Evolutionary conservation across 1,140 invertebrate genomes (phyloP).

Genomic region (Lerema accius): DNA sequence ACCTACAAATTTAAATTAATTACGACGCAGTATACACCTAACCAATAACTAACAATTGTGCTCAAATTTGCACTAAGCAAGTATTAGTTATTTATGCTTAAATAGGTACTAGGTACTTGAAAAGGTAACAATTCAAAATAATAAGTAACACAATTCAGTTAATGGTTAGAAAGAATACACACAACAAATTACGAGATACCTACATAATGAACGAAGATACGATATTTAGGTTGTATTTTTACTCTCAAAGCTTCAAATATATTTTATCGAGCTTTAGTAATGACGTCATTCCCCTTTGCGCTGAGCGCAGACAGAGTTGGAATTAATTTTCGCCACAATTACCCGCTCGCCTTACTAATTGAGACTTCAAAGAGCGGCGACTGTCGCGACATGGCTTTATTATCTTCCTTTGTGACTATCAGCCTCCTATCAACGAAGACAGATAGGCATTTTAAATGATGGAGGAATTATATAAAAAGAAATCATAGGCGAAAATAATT

Average conservation of each 20-base stretch:
- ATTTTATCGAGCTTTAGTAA: not conserved
- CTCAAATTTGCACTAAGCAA: no score
- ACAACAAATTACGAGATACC: no score
- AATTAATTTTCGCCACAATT: constrained; percentile 79
- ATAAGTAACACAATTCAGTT: no score
- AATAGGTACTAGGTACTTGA: no score
- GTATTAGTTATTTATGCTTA: no score
- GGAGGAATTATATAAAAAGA: constrained; percentile 7
- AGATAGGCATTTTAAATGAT: constrained; percentile 17
- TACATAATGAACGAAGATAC: no score
- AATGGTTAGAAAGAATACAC: no score
- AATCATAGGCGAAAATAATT: not conserved
- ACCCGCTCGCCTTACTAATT: constrained; percentile 77
- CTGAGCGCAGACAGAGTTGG: constrained; percentile 41
- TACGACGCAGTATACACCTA: no score
- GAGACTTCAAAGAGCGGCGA: constrained; percentile 72
- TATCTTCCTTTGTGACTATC: constrained; percentile 45
- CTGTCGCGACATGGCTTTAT: constrained; percentile 48
- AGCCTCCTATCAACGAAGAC: constrained; percentile 21
- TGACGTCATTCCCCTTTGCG: constrained; percentile 39
- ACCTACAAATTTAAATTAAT: no score
- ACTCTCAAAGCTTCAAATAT: not conserved
- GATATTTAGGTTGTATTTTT: not conserved
- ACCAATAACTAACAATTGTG: no score
- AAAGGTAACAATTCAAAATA: no score